Evolutionary conservation across 2,797 vertebrate genomes (phyloP), one percentile per base, ranked within the genome.

Genomic region (Urophycis tenuis): DNA sequence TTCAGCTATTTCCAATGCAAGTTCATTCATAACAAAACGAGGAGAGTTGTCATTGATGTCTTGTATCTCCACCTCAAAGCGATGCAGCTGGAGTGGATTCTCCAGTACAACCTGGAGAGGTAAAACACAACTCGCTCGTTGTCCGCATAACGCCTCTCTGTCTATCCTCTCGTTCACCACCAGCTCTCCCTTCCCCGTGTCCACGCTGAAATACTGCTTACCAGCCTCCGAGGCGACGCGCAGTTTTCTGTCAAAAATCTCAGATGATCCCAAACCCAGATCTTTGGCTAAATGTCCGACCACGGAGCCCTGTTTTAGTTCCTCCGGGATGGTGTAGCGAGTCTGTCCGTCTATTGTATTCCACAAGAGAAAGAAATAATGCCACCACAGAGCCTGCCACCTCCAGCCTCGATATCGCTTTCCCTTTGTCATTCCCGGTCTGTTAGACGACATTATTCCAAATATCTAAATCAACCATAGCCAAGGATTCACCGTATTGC

Each of bases 41-140:
- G 97, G 97, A 17, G 95, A 93, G 74, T 99, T 98, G 88, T 99
- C 97, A 39, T 99, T 99, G 72, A 97, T 90, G 81, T 99, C 97
- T 89, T 94, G 82, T 81, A 99, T 92, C 83, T 97, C 93, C 78
- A 99, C 94, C 84, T 94, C 91, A 22, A 98, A 91, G 19, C 94
- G 94, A 39, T 94, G 92, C 19, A 95, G 93, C 70, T 95, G 94
- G 83, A 99, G 85, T 72, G 96, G 97, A 69, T 94, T 91, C 85
- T 97, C 93, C 34, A 95, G 80, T 71, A 98, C 87, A 78, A 96
- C 91, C 86, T 98, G 94, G 79, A 98, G 92, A 0, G 92, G 92
- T 77, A 97, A 86, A 69, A 95, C 88, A 82, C 97, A 98, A 7
- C 87, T 87, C 64, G 86, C 85, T 83, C 89, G 94, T 30, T 93